Evolutionary conservation across 2,888 invertebrate genomes (phyloP), one percentile per base, ranked within the genome.

Genomic region (Cataglyphis altisquamis): DNA sequence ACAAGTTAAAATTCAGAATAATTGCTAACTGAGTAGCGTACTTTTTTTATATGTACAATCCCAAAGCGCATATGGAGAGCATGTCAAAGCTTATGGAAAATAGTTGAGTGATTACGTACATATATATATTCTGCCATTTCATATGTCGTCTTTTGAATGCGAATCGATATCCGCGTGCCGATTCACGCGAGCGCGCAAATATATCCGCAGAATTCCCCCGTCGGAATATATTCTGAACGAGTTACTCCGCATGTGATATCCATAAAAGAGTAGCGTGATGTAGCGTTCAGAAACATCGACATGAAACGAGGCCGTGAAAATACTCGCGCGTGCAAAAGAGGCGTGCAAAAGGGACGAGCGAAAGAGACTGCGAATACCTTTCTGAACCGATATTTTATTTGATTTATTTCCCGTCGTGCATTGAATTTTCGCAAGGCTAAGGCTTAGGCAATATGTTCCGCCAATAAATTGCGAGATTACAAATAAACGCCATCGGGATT

Each of bases 251-350:
- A 25, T 68, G 78, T 60, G 78, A 60, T 70, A 70, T 80, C 36
- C 57, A 70, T 60, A 70, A 80, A 80, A 80, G 78, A 78, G 45
- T 41, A 45, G 68, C n/a, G 32, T 32, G 68, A 67, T 57, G 60
- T 57, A 32, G 21, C 21, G 78, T 60, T 45, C 68, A 45, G 57
- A 45, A 21, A 32, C 9, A 32, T 12, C 29, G 60, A 12, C 29
- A n/a, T 52, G 63, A 72, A 83, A 84, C 66, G 74, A 67, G 86
- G 83, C 67, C 78, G 78, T 82, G 9, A 74, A 60, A 64, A 67
- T 60, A 67, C 29, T 52, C 55, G 45, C 32, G 15, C 62, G 29
- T 21, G 32, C 29, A 36, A 77, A 77, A 55, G 66, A 36, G 8
- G 8, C 39, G 62, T n/a, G 32, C 25, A 36, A 77, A 77, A 55